Conservation (phyloP, 1,140 invertebrate species). For the Drosophila pachea region DNA sequence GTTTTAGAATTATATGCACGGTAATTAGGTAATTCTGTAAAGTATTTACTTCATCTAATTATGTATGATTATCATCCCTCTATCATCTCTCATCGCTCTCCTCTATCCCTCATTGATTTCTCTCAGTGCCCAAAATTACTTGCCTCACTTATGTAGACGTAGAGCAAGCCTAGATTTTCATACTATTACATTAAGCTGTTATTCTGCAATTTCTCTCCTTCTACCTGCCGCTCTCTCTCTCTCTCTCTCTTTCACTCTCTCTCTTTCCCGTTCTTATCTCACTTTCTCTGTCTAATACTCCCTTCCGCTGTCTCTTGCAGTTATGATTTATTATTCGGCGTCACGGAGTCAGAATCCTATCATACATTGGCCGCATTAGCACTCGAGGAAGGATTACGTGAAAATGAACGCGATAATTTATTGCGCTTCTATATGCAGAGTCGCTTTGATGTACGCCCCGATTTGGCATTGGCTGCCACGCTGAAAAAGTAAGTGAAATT, state of each 20-base stretch:
- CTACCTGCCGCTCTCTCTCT: neutral
- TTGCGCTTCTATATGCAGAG: conserved; percentile 87
- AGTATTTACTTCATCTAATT: too few species aligned
- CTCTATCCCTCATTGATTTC: conserved; percentile 6
- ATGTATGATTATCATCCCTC: neutral
- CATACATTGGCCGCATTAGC: conserved; percentile 85
- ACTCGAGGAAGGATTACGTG: conserved; percentile 88
- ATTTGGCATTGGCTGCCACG: conserved; percentile 83
- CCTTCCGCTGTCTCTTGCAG: conserved; percentile 79
- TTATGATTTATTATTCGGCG: conserved; percentile 93
- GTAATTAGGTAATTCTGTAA: too few species aligned
- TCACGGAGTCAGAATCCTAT: conserved; percentile 92
- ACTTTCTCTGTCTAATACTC: conserved; percentile 16
- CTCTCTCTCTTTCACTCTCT: conserved; percentile 3
- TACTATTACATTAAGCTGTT: conserved; percentile 18
- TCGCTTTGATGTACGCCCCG: conserved; percentile 82
- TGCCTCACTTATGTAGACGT: conserved; percentile 9
- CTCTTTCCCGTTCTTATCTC: too few species aligned
- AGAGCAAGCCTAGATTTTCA: conserved; percentile 14
- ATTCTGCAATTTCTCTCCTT: conserved; percentile 1
- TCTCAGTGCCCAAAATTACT: conserved; percentile 32
- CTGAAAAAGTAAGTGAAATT: conserved; percentile 83
- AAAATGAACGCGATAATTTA: conserved; percentile 87
- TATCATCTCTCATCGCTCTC: neutral
- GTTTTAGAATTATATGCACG: too few species aligned